Percentiles rank a stretch among this genome's conserved stretches.
Conservation (phyloP, 37 sponge, comb jelly and placozoan species). For the Petrosia ficiformis region DNA sequence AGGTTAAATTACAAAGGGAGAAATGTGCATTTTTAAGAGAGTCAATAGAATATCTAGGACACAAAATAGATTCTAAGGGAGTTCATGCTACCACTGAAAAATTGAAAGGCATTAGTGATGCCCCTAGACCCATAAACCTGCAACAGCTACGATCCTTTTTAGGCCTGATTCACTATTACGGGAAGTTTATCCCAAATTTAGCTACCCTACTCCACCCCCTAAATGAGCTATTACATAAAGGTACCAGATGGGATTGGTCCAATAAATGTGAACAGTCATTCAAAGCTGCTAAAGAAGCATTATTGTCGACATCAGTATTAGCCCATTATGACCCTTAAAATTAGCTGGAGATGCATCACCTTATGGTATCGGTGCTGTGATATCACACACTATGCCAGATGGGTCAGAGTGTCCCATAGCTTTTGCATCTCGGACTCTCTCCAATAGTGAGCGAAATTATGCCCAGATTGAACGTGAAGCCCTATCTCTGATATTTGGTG, state of each 20-base stretch:
- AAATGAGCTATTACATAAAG: constrained; percentile 15
- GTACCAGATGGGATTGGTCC: constrained; percentile 27
- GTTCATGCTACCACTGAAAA: neutral
- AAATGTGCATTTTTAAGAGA: neutral
- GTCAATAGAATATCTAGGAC: neutral
- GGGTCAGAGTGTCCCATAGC: constrained; percentile 37
- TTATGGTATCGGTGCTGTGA: constrained; percentile 56
- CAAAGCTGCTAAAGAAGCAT: constrained; percentile 14
- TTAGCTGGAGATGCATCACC: constrained; percentile 36
- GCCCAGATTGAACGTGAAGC: constrained; percentile 29
- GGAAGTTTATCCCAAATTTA: constrained; percentile 35
- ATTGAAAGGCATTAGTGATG: neutral
- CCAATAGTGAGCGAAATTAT: constrained; percentile 9
- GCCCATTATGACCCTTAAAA: constrained; percentile 41
- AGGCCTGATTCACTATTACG: too few relatives aligned
- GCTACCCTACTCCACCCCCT: constrained; percentile 32
- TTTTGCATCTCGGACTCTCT: constrained; percentile 29
- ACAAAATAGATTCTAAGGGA: neutral
- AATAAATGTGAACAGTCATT: constrained; percentile 15
- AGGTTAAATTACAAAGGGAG: neutral
- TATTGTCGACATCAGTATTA: constrained; percentile 12
- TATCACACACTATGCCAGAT: constrained; percentile 42
- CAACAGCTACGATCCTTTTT: neutral
- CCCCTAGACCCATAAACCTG: neutral
- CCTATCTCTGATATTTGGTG: constrained; percentile 23